Conservation (phyloP, 1,140 invertebrate species). For the Trissolcus basalis region DNA sequence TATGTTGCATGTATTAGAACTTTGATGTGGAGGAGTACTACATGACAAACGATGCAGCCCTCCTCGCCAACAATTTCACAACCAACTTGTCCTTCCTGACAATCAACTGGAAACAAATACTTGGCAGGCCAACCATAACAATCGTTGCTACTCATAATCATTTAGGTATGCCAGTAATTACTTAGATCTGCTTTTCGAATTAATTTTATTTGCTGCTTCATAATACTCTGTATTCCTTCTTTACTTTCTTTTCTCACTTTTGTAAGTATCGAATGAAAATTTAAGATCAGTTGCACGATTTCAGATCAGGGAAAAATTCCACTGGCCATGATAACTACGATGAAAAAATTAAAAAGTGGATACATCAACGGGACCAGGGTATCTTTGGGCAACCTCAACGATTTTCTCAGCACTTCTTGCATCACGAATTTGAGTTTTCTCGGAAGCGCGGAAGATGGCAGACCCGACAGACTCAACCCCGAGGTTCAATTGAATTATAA, state of each 20-base stretch:
- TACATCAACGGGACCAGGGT: constrained; percentile 99
- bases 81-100: constrained; percentile 93
- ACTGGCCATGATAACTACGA: constrained; percentile 95
- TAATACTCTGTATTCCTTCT: not conserved
- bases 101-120: constrained; percentile 94
- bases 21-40: constrained; percentile 96
- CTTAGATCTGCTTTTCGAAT: constrained; percentile 15
- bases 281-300: constrained; percentile 69
- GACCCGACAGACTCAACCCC: constrained; percentile 83
- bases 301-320: constrained; percentile 94
- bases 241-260: no score
- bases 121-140: constrained; percentile 91
- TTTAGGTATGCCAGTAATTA: constrained; percentile 80
- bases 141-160: constrained; percentile 86
- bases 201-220: not conserved
- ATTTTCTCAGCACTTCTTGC: constrained; percentile 96
- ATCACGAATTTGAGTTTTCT: constrained; percentile 97
- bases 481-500: constrained; percentile 57
- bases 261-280: no score
- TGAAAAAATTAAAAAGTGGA: constrained; percentile 98
- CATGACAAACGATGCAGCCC: constrained; percentile 91
- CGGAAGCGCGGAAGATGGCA: constrained; percentile 92
- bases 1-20: constrained; percentile 82
- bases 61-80: constrained; percentile 91
- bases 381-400: constrained; percentile 91